Percentiles rank a stretch among this genome's conserved stretches.
Evolutionary conservation across 2,888 invertebrate species (phyloP).

Genomic region (Stomorhina lunata): DNA sequence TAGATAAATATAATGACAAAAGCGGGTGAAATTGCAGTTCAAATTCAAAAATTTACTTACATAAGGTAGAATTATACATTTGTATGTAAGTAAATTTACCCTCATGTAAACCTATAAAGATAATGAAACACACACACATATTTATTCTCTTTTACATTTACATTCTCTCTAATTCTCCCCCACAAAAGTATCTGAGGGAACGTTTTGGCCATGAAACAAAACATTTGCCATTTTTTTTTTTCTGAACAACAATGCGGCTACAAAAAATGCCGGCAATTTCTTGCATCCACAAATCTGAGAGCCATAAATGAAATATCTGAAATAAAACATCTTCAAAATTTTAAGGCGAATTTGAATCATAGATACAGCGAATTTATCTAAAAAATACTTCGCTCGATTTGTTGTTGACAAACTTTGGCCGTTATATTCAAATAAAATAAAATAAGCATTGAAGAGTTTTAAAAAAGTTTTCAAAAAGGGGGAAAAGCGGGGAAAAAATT

Average conservation of each 20-base stretch:
- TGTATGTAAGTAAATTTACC: neutral
- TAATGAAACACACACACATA: neutral
- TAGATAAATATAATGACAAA: neutral
- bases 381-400: neutral
- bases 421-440: neutral
- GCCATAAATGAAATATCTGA: neutral
- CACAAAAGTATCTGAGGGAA: neutral
- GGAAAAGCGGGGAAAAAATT: too few species aligned
- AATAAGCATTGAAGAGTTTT: too few species aligned
- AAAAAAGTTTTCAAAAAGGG: neutral
- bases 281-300: neutral
- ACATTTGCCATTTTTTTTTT: too few species aligned
- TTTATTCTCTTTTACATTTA: neutral
- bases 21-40: neutral
- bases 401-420: neutral
- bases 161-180: neutral
- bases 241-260: neutral
- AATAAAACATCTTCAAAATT: neutral
- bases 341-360: too few species aligned
- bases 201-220: conserved; percentile 8
- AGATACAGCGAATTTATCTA: neutral
- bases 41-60: too few species aligned
- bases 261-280: neutral
- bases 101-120: neutral
- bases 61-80: neutral